A percentile compares a stretch with the other conserved stretches of the same genome.
phyloP scores from a whole-genome alignment of 2,113 vertebrate genomes.

The Myodes glareolus region DNA sequence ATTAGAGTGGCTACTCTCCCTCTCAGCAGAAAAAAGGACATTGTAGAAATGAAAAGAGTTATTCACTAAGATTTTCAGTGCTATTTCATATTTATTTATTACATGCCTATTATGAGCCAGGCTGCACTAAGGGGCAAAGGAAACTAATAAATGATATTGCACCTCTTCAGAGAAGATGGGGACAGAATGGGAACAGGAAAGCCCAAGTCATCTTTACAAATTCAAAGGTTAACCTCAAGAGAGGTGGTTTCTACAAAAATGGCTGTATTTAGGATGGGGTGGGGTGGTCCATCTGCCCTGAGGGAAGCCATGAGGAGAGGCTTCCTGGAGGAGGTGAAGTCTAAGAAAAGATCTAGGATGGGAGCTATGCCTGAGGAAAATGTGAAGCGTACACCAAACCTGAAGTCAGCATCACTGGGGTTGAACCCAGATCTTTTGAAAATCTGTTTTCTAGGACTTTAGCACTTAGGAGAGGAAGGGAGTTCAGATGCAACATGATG shows the following conservation, averaged over 20 bases:
- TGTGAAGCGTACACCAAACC: background rate
- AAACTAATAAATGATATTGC: background rate
- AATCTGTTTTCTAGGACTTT: background rate
- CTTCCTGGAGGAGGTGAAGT: background rate
- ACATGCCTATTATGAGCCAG: background rate
- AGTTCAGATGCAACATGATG: background rate
- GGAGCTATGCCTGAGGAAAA: background rate
- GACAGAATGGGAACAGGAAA: background rate
- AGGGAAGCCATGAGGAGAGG: background rate
- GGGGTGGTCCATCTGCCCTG: background rate
- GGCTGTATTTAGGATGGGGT: background rate
- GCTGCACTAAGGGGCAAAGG: background rate
- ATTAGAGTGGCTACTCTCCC: background rate
- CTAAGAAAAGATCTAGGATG: background rate
- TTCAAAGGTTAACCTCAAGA: too few relatives aligned
- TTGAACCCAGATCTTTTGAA: background rate
- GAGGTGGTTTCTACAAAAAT: background rate
- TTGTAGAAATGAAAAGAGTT: slow-evolving; percentile 11
- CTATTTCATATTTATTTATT: background rate
- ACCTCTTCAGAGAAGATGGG: background rate
- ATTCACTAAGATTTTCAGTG: slow-evolving; percentile 31
- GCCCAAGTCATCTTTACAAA: background rate
- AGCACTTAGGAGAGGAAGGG: background rate
- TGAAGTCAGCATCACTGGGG: background rate
- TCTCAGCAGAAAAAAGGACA: slow-evolving; percentile 2